These are phyloP conservation scores for Clivina fossor DNA, from an alignment of 2,888 invertebrate genomes.

Conservation along the genomic window DNA sequence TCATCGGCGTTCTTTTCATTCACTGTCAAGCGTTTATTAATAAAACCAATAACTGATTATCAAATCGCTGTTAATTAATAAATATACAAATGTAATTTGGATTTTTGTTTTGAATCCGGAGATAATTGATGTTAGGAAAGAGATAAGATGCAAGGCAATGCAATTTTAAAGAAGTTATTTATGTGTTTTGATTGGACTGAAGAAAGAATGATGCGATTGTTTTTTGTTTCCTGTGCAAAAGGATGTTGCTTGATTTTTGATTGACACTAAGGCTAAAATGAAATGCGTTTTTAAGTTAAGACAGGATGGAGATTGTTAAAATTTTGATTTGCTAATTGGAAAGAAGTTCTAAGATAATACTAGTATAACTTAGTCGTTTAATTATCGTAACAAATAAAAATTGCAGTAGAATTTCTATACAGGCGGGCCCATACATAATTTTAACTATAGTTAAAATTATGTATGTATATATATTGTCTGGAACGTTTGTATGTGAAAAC, in stretches of 20 bases:
- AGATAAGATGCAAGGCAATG: not conserved
- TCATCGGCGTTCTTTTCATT: conserved; percentile 14
- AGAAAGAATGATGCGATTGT: not conserved
- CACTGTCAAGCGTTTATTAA: conserved; percentile 26
- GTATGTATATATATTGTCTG: no score
- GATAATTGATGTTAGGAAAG: conserved; percentile 1
- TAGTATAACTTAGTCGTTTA: no score
- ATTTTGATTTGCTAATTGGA: no score
- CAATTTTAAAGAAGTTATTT: not conserved
- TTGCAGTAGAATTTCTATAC: not conserved
- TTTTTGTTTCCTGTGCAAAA: not conserved
- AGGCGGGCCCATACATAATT: not conserved
- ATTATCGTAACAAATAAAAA: no score
- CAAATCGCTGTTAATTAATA: conserved; percentile 32
- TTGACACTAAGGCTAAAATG: no score
- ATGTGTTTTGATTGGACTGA: not conserved
- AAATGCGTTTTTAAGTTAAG: no score
- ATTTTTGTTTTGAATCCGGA: conserved; percentile 21
- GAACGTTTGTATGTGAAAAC: no score
- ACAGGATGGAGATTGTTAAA: no score
- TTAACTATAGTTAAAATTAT: no score
- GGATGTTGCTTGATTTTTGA: no score
- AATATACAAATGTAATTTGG: conserved; percentile 31
- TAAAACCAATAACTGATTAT: conserved; percentile 29
- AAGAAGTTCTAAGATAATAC: no score